Evolutionary conservation across 2,797 vertebrate species (phyloP), one percentile per base, ranked within the genome.

Genomic region (Pteropus rufus): DNA sequence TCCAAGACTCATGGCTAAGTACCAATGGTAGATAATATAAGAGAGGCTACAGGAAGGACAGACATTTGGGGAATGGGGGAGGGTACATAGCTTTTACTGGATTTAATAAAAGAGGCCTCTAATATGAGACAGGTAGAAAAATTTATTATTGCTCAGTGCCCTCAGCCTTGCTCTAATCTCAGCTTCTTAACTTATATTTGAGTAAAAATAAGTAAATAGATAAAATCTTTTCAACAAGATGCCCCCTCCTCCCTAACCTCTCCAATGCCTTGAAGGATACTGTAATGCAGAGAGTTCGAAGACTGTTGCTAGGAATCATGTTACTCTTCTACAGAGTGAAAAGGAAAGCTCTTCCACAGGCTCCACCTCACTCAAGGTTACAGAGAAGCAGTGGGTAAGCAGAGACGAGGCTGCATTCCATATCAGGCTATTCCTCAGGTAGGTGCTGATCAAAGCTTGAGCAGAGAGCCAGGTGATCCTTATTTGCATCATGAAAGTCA

Each of bases 401-500:
- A 39, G 64, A 36, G n/a, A 12, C 49, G 11, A 29, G 93, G 76
- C 0, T 15, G n/a, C 18, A 11, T 81, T 85, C 34, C 44, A 31
- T 58, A 73, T 21, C 49, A 81, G 91, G 36, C 49, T 95, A 79
- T 44, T 89, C 65, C 65, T 97, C 77, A 56, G 83, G 36, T 64
- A 92, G 65, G 80, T 65, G 82, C 89, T 94, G 90, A 95, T 96
- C 95, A 97, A 95, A 94, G 89, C 56, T 62, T 89, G 91, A 72
- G 76, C 60, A 91, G 76, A 89, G 34, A 86, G 83, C 89, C 82
- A 52, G 21, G 54, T 80, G 89, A 93, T 84, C 94, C 93, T 90
- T 62, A 97, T 97, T 97, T 97, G 95, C 97, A 95, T 97, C 5
- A 1, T 93, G 86, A 97, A 97, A 97, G 96, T 97, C 97, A 95